phyloP scores from a whole-genome alignment of 2,113 vertebrate species.

The Takifugu bimaculatus region DNA sequence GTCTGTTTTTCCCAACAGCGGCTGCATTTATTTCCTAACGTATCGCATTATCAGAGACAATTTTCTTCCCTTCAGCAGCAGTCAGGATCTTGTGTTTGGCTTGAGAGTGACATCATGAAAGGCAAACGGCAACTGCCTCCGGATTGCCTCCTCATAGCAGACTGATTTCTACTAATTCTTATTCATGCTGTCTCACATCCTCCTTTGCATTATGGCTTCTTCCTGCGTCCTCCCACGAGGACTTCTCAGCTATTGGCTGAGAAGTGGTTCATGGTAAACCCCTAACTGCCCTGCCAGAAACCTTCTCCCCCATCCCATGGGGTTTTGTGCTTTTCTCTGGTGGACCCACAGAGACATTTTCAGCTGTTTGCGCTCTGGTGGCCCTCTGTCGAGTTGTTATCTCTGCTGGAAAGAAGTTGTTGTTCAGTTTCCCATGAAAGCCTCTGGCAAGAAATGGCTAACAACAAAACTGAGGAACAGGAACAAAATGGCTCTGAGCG shows the following conservation, averaged over 20 bases:
- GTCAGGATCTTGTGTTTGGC: constrained; percentile 20
- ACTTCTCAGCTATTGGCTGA: constrained; percentile 15
- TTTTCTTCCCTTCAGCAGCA: constrained; percentile 10
- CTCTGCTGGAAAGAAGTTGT: constrained; percentile 31
- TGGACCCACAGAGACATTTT: constrained; percentile 24
- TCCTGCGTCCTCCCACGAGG: constrained; percentile 20
- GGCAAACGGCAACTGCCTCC: not conserved
- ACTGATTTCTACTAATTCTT: constrained; percentile 21
- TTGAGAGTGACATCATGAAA: constrained; percentile 4
- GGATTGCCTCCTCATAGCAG: constrained; percentile 18
- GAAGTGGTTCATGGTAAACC: constrained; percentile 14
- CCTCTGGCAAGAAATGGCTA: constrained; percentile 48
- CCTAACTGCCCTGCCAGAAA: constrained; percentile 32
- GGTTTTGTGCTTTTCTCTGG: constrained; percentile 22
- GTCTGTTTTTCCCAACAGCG: constrained; percentile 48
- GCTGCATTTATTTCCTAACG: constrained; percentile 22
- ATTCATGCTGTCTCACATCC: constrained; percentile 52
- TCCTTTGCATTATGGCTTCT: constrained; percentile 22
- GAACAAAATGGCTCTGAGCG: not conserved
- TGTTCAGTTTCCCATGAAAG: constrained; percentile 71
- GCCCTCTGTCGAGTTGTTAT: constrained; percentile 24
- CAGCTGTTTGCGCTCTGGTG: constrained; percentile 40
- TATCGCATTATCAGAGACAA: not conserved
- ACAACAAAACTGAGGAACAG: constrained; percentile 27
- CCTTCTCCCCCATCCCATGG: constrained; percentile 18